Percentiles rank a stretch among this genome's conserved stretches.
Evolutionary conservation across 2,797 vertebrate genomes (phyloP).

Genomic region (Cossypha polioptera): DNA sequence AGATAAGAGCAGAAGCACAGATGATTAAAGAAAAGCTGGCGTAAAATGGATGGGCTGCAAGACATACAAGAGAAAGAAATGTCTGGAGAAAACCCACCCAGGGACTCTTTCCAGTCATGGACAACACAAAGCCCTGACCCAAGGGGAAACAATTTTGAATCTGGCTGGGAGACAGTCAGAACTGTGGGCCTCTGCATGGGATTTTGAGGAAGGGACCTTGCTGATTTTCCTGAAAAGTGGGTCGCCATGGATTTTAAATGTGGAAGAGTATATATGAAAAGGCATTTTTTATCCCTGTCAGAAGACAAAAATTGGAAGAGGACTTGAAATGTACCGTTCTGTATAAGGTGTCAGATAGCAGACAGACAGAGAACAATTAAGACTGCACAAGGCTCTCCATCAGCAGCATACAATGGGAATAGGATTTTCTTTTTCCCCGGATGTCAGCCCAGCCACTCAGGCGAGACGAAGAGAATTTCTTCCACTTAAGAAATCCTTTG

Average conservation of each 20-base stretch:
- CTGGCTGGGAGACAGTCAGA: not conserved
- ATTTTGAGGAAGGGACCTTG: conserved; percentile 35
- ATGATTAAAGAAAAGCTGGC: not conserved
- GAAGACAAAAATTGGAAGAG: conserved; percentile 61
- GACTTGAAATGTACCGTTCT: conserved; percentile 62
- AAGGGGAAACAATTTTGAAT: not conserved
- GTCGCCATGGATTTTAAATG: conserved; percentile 47
- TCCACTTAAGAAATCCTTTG: conserved; percentile 75
- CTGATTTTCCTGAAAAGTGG: conserved; percentile 48
- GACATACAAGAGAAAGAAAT: conserved; percentile 14
- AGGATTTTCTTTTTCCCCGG: conserved; percentile 66
- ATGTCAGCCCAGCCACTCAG: conserved; percentile 69
- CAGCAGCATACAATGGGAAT: conserved; percentile 59
- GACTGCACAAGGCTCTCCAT: conserved; percentile 67
- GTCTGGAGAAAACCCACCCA: conserved; percentile 5
- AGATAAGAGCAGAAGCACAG: not conserved
- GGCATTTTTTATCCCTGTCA: conserved; percentile 59
- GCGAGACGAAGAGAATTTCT: conserved; percentile 73
- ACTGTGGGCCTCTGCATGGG: not conserved
- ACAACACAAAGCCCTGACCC: conserved; percentile 27
- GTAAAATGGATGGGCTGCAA: not conserved
- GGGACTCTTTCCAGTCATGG: not conserved
- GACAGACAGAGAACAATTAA: conserved; percentile 68
- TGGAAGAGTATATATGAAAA: conserved; percentile 51
- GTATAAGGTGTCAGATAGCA: conserved; percentile 60